Base-by-base conservation (phyloP, 2,113 vertebrate genomes). In the Pimephales promelas region DNA sequence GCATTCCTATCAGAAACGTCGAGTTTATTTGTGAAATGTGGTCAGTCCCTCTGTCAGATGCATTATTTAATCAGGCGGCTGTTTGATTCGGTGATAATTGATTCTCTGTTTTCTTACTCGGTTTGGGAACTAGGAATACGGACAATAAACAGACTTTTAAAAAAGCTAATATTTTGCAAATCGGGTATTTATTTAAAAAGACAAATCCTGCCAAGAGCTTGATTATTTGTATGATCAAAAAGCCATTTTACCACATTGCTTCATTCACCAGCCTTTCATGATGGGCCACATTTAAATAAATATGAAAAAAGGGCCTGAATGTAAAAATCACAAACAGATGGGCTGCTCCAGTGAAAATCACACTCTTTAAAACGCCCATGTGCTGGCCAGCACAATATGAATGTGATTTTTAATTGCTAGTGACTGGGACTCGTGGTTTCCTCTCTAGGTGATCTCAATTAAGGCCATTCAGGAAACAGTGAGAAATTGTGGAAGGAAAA, bases 321-420 rank as follows among this genome's bases (percentile, higher is more conserved):
- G 93, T 92, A 94, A 93, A 95, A 97, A 97, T 95, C 93, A 92
- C 95, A 96, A 95, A 95, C 96, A 97, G 95, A 97, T 97, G 96
- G 97, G 92, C 92, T 90, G 91, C 89, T 92, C 92, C 86, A 79
- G 92, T 92, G 92, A 94, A 95, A 95, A 95, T 95, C 93, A 93
- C 94, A 95, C 92, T 90, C 93, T 91, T 93, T 89, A 92, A 91
- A 94, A 95, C 0, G 91, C 91, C 93, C 94, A 92, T 95, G 94
- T 94, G 95, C 94, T 95, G 93, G 89, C 91, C 91, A 77, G 87
- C 59, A 88, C 92, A 94, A 95, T 95, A 97, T 91, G 94, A 95
- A 97, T 96, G 93, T 89, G 89, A 91, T 95, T 96, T 97, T 97
- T 96, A 96, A 97, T 96, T 96, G 94, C 95, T 93, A 92, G 89